Base-by-base conservation (phyloP, 1,140 invertebrate species). In the Chironomus striatipennis region DNA sequence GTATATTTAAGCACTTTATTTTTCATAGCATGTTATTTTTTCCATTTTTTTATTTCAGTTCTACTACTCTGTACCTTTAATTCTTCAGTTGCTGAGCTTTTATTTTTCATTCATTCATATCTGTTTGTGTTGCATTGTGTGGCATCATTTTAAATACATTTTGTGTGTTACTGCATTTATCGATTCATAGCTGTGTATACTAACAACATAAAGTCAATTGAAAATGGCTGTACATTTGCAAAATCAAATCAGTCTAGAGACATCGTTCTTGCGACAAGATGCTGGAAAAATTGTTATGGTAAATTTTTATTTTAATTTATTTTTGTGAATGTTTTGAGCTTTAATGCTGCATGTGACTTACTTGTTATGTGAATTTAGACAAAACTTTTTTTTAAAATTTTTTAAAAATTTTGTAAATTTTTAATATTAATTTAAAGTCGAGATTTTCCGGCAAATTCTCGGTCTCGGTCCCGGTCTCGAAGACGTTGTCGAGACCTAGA, bases 221-320 rank as follows among this genome's bases (percentile, higher is more conserved):
- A 57, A 70, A 18, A 70, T 70, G 65, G 65, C 65, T 70, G 65
- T 70, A 18, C 65, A 70, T 15, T 70, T 18, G 7, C 65, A 70
- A 21, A 70, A 70, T 70, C 65, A 70, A 70, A 18, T 70, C 20
- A 70, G 4, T 70, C 10, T 70, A n/a, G 65, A 70, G 20, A 7
- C 65, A 21, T 20, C 65, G 18, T 70, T 70, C 20, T 10, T 70
- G 7, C 65, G 17, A 18, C 20, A 18, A 70, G 65, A 70, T 21
- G 65, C 65, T 17, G 65, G 20, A 4, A 70, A 70, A 20, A 21
- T 21, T 70, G 5, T 57, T 12, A n/a, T 57, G 12, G 47, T 57
- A 57, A 57, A n/a, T 57, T n/a, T 57, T 15, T 57, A 57, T n/a
- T 70, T 70, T 20, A 67, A n/a, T n/a, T n/a, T n/a, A n/a, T 57